Evolutionary conservation across 2,888 invertebrate genomes (phyloP), one percentile per base, ranked within the genome.

Genomic region (Steinernema scapterisci): DNA sequence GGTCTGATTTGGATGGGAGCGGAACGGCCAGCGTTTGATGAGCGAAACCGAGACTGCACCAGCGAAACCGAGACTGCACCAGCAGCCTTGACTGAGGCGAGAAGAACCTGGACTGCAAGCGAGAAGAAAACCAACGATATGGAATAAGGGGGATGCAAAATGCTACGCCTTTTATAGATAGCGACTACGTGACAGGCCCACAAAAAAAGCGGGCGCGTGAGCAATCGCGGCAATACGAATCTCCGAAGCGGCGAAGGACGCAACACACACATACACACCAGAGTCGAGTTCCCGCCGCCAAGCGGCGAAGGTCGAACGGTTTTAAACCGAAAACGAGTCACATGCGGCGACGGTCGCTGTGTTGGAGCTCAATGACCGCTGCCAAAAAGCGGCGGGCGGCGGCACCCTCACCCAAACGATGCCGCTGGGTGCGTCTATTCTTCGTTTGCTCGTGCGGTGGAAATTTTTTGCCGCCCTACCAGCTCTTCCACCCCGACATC

Each of bases 401-500:
- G 5, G 6, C 16, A n/a, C n/a, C 31, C 27, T 7, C n/a, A 7
- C 16, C 48, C 27, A 63, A 19, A 9, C 31, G 63, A 31, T 27
- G 48, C 48, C 48, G 48, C 2, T 48, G 63, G 63, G 27, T 31
- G 63, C 63, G 54, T 54, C 38, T 52, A 38, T 38, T 38, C 38
- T 48, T 19, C 48, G 7, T 48, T 48, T 48, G 7, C 63, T 63
- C 31, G 27, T 11, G 63, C 31, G 27, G 63, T 63, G 63, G 63
- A 27, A 48, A 63, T 27, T 63, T 54, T 54, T 63, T 27, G 63
- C 63, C 63, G 63, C 31, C 31, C 31, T 63, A 63, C 63, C 63
- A 63, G 63, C 31, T 27, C 63, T 16, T 6, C 38, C 63, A 16
- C 3, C 48, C n/a, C 6, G 48, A 31, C 63, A 54, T 54, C 54